Conservation (phyloP, 1,140 invertebrate genomes). For the Tenebrio molitor region DNA sequence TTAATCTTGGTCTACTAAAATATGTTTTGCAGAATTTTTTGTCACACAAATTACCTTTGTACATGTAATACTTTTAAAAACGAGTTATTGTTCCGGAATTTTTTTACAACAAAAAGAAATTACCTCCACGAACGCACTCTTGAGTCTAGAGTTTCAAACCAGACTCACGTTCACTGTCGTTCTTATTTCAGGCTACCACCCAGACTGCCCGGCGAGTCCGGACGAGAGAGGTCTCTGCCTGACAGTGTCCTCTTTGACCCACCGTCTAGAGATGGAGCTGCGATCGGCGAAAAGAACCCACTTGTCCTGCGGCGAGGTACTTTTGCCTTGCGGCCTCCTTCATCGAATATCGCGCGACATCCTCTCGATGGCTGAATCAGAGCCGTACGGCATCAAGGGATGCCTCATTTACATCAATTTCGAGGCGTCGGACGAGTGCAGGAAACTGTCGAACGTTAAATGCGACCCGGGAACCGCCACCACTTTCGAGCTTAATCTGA, state of each 20-base stretch:
- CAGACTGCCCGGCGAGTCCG: background rate
- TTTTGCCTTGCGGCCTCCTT: slow-evolving; percentile 83
- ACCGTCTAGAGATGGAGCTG: slow-evolving; percentile 81
- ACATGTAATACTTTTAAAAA: too few relatives aligned
- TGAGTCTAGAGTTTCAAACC: too few relatives aligned
- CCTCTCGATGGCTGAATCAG: slow-evolving; percentile 83
- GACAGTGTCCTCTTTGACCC: slow-evolving; percentile 71
- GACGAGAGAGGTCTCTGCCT: slow-evolving; percentile 7
- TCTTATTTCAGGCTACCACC: background rate
- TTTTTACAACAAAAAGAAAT: too few relatives aligned
- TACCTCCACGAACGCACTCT: too few relatives aligned
- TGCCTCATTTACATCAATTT: slow-evolving; percentile 84
- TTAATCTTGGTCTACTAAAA: too few relatives aligned
- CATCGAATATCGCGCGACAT: slow-evolving; percentile 82
- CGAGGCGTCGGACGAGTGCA: slow-evolving; percentile 74
- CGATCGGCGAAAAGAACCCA: slow-evolving; percentile 83
- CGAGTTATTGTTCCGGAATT: too few relatives aligned
- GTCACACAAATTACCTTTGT: too few relatives aligned
- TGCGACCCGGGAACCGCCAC: slow-evolving; percentile 86
- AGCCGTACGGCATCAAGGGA: slow-evolving; percentile 86
- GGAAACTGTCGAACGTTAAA: slow-evolving; percentile 76
- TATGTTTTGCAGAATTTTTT: too few relatives aligned
- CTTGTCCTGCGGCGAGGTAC: slow-evolving; percentile 83
- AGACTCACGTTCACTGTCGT: too few relatives aligned
- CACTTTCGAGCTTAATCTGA: slow-evolving; percentile 88